Base-by-base conservation (phyloP, 2,797 vertebrate species). In the Manis crassicaudata region DNA sequence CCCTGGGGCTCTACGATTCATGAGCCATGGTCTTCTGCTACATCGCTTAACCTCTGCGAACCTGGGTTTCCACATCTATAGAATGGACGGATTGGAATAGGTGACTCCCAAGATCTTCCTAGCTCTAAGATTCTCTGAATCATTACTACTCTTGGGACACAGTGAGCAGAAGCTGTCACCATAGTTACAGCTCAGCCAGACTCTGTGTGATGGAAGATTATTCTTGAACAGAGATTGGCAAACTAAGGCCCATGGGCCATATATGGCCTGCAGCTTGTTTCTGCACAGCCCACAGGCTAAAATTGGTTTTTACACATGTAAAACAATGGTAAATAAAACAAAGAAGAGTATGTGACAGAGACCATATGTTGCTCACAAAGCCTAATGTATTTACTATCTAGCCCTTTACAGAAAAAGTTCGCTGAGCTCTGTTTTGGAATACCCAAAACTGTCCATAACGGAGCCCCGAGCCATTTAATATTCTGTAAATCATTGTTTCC, bases 221-320 rank as follows among this genome's bases (percentile, higher is more conserved):
- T 83, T 94, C 56, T 54, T 88, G n/a, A 96, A 75, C 16, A 80
- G 62, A 29, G 67, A 16, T 23, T 87, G 60, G 27, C 35, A 93
- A 65, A 93, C n/a, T 20, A 29, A 0, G 77, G 43, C 50, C 11
- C n/a, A 27, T 46, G 54, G 50, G 12, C 13, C 75, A 37, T 35
- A 65, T 10, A 35, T 58, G 35, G 40, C 50, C 84, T 90, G 20
- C 10, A 72, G 62, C 6, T 11, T 68, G 14, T 27, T 72, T 93
- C 43, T n/a, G 25, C 62, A 62, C 2, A 88, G 37, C 37, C 13
- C 2, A 25, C 32, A 88, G 32, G 18, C 29, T 94, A 50, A 86
- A 52, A 76, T 25, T 68, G 18, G 9, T 75, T 20, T n/a, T 43
- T 1, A 60, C 32, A 88, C 27, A 52, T 43, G 67, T 46, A 5